phyloP scores from a whole-genome alignment of 1,140 invertebrate species.

The Whitmania pigra region DNA sequence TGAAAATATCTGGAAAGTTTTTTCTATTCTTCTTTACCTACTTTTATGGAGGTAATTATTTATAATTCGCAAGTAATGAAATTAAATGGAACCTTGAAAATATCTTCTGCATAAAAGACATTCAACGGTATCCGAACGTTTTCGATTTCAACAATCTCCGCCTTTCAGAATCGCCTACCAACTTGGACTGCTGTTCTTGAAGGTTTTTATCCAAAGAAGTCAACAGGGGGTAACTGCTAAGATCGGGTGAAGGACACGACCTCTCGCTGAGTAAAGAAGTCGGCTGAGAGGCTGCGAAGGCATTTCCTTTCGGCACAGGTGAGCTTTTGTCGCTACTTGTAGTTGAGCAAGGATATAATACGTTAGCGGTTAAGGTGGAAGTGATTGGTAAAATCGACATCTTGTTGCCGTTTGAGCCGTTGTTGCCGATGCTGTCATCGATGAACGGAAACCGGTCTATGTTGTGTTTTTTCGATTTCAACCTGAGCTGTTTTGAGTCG shows the following conservation, averaged over 20 bases:
- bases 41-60: no score
- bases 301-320: no score
- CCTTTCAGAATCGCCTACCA: background rate
- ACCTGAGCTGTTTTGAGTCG: conserved; percentile 5
- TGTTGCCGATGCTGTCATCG: conserved; percentile 5
- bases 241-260: background rate
- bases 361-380: background rate
- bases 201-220: conserved; percentile 9
- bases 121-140: background rate
- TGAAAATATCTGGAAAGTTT: no score
- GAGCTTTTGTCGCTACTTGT: background rate
- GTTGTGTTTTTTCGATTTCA: conserved; percentile 8
- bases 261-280: no score
- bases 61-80: no score
- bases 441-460: conserved; percentile 8
- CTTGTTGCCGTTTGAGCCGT: background rate
- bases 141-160: conserved; percentile 2
- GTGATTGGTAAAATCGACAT: no score
- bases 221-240: background rate
- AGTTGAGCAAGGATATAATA: conserved; percentile 9
- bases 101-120: no score
- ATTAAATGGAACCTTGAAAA: no score
- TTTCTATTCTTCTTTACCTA: no score
- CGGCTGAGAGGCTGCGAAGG: no score
- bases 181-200: background rate